A percentile compares a stretch with the other conserved stretches of the same genome.
These are phyloP conservation scores for Platycnemis pennipes DNA, from an alignment of 2,888 invertebrate species.

Conservation along the genomic window DNA sequence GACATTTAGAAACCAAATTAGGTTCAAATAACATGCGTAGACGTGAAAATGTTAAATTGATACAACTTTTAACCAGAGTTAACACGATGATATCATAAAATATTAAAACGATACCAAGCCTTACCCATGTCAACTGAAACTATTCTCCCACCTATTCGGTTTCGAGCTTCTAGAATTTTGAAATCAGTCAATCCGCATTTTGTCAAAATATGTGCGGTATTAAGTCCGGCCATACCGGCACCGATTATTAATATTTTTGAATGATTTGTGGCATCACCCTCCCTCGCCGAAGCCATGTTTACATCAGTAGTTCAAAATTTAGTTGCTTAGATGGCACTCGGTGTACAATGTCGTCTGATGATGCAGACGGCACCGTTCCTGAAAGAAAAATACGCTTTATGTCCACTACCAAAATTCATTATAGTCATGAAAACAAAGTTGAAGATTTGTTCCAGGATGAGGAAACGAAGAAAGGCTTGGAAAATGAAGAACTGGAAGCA, in stretches of 20 bases:
- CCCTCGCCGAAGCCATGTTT: slow-evolving; percentile 76
- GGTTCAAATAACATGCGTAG: not conserved
- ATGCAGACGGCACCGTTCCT: slow-evolving; percentile 74
- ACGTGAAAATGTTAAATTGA: too few species aligned
- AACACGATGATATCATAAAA: not conserved
- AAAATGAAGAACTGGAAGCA: slow-evolving; percentile 75
- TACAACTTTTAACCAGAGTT: not conserved
- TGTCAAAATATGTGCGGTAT: slow-evolving; percentile 90
- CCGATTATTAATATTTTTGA: slow-evolving; percentile 91
- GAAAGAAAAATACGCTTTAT: slow-evolving; percentile 80
- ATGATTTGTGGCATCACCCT: slow-evolving; percentile 76
- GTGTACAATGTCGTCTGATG: slow-evolving; percentile 72
- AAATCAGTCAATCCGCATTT: slow-evolving; percentile 91
- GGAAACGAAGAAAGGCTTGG: slow-evolving; percentile 72
- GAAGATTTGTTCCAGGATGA: slow-evolving; percentile 77
- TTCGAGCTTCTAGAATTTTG: slow-evolving; percentile 89
- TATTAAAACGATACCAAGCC: not conserved
- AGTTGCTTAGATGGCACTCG: slow-evolving; percentile 37
- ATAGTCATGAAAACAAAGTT: slow-evolving; percentile 77
- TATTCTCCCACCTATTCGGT: slow-evolving; percentile 91
- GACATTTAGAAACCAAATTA: not conserved
- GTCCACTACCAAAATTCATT: slow-evolving; percentile 78
- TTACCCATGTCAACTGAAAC: slow-evolving; percentile 87
- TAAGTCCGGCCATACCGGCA: slow-evolving; percentile 91
- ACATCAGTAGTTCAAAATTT: slow-evolving; percentile 1